phyloP scores from a whole-genome alignment of 2,113 vertebrate genomes.

The Xerus inauris region DNA sequence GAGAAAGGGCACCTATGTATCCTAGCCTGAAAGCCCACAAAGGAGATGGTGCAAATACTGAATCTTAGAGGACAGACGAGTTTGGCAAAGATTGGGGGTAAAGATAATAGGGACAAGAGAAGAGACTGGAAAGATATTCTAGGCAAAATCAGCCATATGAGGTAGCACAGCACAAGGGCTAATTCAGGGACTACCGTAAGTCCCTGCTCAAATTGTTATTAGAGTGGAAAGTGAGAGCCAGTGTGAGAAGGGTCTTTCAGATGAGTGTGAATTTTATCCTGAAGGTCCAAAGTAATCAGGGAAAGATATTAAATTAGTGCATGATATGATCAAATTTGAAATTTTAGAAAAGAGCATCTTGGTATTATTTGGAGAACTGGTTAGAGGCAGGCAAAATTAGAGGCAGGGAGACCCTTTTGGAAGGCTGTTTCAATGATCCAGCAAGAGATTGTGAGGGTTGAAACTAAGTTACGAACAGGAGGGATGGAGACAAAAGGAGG shows the following conservation, averaged over 20 bases:
- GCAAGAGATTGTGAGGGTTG: not conserved
- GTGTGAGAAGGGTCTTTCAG: not conserved
- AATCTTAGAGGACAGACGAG: not conserved
- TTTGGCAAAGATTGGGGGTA: not conserved
- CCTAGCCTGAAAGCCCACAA: not conserved
- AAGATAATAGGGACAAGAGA: not conserved
- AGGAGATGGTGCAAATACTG: not conserved
- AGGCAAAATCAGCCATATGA: not conserved
- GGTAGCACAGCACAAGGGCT: not conserved
- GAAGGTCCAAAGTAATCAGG: not conserved
- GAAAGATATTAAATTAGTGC: slow-evolving; percentile 20
- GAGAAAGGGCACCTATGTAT: not conserved
- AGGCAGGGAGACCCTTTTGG: not conserved
- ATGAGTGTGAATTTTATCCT: not conserved
- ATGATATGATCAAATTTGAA: not conserved
- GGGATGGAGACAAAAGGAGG: not conserved
- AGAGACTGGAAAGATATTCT: not conserved
- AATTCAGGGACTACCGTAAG: not conserved
- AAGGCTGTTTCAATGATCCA: not conserved
- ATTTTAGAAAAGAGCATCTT: not conserved
- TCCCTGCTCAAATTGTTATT: not conserved
- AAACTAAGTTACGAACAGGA: not conserved
- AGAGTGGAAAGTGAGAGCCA: not conserved
- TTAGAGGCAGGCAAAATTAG: not conserved
- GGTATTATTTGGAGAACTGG: not conserved